A percentile compares a stretch with the other conserved stretches of the same genome.
phyloP scores from a whole-genome alignment of 2,797 vertebrate species.

The Anguilla obscura region DNA sequence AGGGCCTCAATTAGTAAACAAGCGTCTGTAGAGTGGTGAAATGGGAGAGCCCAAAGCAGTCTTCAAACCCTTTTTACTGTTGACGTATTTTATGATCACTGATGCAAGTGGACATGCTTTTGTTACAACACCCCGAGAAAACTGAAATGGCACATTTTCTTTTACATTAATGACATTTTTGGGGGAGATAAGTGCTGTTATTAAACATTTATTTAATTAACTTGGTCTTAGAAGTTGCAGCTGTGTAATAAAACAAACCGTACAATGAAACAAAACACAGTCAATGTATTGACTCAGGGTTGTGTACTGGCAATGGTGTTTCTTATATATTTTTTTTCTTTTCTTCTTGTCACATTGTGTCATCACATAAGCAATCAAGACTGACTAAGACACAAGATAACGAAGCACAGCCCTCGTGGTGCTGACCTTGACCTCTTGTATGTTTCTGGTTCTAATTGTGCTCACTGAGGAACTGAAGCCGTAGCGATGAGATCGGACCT shows the following conservation, averaged over 20 bases:
- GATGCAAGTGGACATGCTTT: not conserved
- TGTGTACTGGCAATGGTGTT: slow-evolving; percentile 32
- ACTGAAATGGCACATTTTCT: not conserved
- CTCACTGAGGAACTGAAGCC: slow-evolving; percentile 23
- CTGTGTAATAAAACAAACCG: not conserved
- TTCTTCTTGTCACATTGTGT: not conserved
- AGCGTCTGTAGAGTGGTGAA: not conserved
- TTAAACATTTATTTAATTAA: not conserved
- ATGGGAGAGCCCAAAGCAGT: not conserved
- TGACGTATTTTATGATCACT: not conserved
- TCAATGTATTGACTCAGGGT: not conserved
- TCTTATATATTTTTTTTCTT: not conserved
- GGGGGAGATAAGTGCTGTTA: not conserved
- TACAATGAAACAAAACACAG: not conserved
- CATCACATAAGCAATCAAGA: slow-evolving; percentile 25
- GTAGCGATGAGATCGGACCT: slow-evolving; percentile 12
- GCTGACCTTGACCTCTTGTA: slow-evolving; percentile 31
- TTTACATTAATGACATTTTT: not conserved
- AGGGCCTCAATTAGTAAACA: not conserved
- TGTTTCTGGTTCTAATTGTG: slow-evolving; percentile 25
- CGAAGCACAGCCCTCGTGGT: not conserved
- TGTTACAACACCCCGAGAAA: not conserved
- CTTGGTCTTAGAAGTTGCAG: not conserved
- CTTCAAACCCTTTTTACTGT: not conserved
- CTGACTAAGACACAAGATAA: not conserved